Conservation (phyloP, 53 echinoderm and acorn worm genomes). For the Henricia sp. region DNA sequence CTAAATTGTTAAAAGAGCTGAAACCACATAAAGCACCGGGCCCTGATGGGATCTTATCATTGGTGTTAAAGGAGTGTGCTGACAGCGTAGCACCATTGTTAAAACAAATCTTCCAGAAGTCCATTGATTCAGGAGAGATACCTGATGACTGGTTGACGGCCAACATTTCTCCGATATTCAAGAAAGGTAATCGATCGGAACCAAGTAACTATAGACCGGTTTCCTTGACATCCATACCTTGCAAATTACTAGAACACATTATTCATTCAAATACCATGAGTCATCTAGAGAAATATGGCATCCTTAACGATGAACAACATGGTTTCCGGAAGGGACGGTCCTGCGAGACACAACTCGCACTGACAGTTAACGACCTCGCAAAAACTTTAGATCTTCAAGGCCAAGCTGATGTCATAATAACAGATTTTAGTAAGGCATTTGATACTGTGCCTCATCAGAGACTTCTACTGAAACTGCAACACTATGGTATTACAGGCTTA, state of each 20-base stretch:
- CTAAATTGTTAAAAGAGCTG: too few species aligned
- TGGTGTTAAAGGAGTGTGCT: background rate
- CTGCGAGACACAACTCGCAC: conserved; percentile 58
- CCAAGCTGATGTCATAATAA: too few species aligned
- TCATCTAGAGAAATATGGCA: conserved; percentile 53
- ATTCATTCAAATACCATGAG: conserved; percentile 37
- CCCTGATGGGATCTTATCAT: background rate
- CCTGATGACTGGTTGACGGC: background rate
- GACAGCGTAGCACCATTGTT: too few species aligned
- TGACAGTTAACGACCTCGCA: too few species aligned
- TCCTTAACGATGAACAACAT: conserved; percentile 58
- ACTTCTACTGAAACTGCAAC: too few species aligned
- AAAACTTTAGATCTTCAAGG: too few species aligned
- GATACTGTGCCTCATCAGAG: too few species aligned
- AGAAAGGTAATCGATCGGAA: background rate
- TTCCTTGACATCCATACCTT: conserved; percentile 15
- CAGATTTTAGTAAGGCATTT: too few species aligned
- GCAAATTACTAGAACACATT: background rate
- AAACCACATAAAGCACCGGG: too few species aligned
- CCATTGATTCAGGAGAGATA: too few species aligned
- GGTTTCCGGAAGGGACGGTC: conserved; percentile 62
- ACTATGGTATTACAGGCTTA: too few species aligned
- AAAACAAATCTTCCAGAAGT: too few species aligned
- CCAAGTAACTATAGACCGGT: conserved; percentile 14
- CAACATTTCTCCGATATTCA: background rate